These are phyloP conservation scores for Margaritifera margaritifera DNA, from an alignment of 2,888 invertebrate genomes.

Conservation along the genomic window DNA sequence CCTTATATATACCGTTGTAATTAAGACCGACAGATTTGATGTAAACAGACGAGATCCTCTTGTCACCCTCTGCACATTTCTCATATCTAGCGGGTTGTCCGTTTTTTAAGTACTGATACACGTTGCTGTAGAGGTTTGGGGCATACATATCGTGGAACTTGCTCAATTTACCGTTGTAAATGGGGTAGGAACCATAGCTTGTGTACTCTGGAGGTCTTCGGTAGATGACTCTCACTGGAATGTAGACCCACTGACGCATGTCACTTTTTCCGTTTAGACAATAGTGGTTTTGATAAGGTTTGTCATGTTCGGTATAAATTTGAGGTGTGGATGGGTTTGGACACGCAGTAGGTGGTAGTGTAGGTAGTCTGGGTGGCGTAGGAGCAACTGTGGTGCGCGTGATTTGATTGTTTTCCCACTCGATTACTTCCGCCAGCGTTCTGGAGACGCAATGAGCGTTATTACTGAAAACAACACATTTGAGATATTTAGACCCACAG, in stretches of 20 bases:
- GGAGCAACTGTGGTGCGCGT: constrained; percentile 9
- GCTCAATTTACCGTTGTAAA: constrained; percentile 41
- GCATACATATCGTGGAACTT: constrained; percentile 55
- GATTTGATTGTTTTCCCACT: constrained; percentile 17
- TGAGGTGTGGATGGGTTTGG: too few species aligned
- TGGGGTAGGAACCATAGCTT: constrained; percentile 49
- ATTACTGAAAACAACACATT: constrained; percentile 28
- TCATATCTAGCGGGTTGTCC: constrained; percentile 37
- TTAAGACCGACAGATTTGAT: constrained; percentile 56
- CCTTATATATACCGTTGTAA: constrained; percentile 61
- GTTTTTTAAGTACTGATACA: constrained; percentile 26
- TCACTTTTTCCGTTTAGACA: constrained; percentile 58
- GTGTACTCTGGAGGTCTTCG: constrained; percentile 54
- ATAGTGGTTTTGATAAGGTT: constrained; percentile 56
- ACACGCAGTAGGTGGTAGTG: too few species aligned
- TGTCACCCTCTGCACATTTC: constrained; percentile 33
- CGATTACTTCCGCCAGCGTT: constrained; percentile 33
- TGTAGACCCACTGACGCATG: constrained; percentile 54
- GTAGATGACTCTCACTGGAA: constrained; percentile 56
- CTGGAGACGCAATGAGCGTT: constrained; percentile 34
- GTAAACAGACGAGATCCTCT: constrained; percentile 52
- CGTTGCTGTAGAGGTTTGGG: constrained; percentile 41
- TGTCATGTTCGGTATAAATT: constrained; percentile 4
- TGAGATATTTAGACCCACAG: constrained; percentile 51
- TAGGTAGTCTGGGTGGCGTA: too few species aligned